Conservation (phyloP, 2,797 vertebrate species). For the Poeciliopsis paucimaculata region DNA sequence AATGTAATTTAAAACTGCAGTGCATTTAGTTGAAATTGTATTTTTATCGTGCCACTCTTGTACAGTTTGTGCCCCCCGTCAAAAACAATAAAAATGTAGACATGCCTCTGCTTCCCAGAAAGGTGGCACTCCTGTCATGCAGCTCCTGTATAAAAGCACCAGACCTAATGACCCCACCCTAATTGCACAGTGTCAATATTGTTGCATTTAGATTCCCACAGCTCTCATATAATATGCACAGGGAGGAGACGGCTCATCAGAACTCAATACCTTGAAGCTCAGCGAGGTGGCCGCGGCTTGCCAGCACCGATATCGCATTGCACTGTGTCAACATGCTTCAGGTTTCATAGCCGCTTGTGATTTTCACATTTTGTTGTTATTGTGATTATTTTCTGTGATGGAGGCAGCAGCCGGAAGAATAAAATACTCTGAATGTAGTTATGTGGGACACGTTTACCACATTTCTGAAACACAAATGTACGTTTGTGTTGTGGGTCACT, state of each 20-base stretch:
- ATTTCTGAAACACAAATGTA: neutral
- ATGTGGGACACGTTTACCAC: neutral
- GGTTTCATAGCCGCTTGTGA: neutral
- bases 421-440: neutral
- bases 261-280: slow-evolving; percentile 38
- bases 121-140: slow-evolving; percentile 63
- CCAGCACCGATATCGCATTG: slow-evolving; percentile 41
- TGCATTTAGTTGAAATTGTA: no score
- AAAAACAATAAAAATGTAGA: no score
- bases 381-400: neutral
- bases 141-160: slow-evolving; percentile 59
- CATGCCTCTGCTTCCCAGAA: neutral
- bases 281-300: slow-evolving; percentile 22
- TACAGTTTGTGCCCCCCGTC: no score
- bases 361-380: neutral
- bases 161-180: slow-evolving; percentile 77
- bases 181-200: slow-evolving; percentile 83
- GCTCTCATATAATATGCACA: slow-evolving; percentile 71
- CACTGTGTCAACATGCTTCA: neutral
- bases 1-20: no score
- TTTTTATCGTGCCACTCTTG: no score
- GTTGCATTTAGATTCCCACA: slow-evolving; percentile 79
- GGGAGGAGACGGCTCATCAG: slow-evolving; percentile 54
- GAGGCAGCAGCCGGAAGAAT: neutral
- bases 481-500: neutral